These are phyloP conservation scores for Drosophila macrothrix DNA, from an alignment of 2,888 invertebrate genomes.

Conservation along the genomic window DNA sequence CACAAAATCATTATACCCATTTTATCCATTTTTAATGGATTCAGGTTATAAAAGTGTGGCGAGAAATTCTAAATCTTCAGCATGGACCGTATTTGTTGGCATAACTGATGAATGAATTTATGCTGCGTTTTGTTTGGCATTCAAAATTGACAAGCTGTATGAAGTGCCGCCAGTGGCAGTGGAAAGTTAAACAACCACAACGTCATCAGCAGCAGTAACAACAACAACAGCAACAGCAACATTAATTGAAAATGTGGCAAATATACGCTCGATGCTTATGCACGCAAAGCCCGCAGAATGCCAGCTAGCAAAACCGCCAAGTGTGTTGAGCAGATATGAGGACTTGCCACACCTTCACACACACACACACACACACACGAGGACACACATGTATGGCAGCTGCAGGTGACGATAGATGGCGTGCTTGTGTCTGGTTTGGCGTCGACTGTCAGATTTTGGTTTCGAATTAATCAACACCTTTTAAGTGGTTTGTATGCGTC, in stretches of 20 bases:
- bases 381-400: slow-evolving; percentile 21
- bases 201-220: slow-evolving; percentile 25
- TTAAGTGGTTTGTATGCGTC: slow-evolving; percentile 72
- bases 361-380: too few relatives aligned
- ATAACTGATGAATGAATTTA: slow-evolving; percentile 36
- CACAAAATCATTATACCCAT: background rate
- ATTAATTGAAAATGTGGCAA: slow-evolving; percentile 70
- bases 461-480: slow-evolving; percentile 76
- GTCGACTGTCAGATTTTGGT: slow-evolving; percentile 75
- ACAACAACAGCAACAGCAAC: slow-evolving; percentile 27
- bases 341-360: slow-evolving; percentile 47
- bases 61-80: background rate
- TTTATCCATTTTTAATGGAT: background rate
- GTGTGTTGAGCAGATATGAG: slow-evolving; percentile 52
- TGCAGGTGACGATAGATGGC: slow-evolving; percentile 56
- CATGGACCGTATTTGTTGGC: slow-evolving; percentile 2
- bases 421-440: slow-evolving; percentile 60
- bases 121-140: slow-evolving; percentile 31
- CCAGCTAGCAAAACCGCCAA: slow-evolving; percentile 55
- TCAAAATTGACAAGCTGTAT: slow-evolving; percentile 36
- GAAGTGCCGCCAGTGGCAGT: slow-evolving; percentile 10
- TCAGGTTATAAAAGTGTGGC: background rate
- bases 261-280: slow-evolving; percentile 48
- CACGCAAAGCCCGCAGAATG: slow-evolving; percentile 37
- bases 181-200: slow-evolving; percentile 12